These are phyloP conservation scores for Gnathonemus echidnorhynchus DNA, from an alignment of 2,113 vertebrate species.

Conservation along the genomic window DNA sequence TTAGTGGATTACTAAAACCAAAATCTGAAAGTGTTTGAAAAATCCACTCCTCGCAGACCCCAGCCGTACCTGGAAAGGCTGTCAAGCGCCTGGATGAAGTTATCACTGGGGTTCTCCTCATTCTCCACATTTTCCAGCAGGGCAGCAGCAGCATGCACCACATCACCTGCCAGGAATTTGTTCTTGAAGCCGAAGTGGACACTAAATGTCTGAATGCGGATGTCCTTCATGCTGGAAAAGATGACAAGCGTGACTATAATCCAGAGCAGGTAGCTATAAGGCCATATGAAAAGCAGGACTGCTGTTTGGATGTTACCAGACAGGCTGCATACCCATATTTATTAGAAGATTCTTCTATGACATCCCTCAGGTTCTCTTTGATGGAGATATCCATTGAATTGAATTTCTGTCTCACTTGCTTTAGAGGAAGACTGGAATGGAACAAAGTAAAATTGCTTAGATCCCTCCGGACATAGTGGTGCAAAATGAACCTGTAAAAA, in stretches of 20 bases:
- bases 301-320: background rate
- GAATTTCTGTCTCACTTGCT: constrained; percentile 93
- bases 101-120: constrained; percentile 64
- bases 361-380: constrained; percentile 89
- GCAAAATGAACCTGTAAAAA: background rate
- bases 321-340: constrained; percentile 79
- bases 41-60: background rate
- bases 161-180: constrained; percentile 86
- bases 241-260: background rate
- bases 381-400: constrained; percentile 87
- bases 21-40: background rate
- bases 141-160: constrained; percentile 79
- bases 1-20: background rate
- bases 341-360: constrained; percentile 90
- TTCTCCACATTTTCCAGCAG: constrained; percentile 83
- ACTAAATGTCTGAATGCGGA: constrained; percentile 90
- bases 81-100: constrained; percentile 90
- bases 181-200: constrained; percentile 95
- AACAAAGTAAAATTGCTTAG: background rate
- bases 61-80: constrained; percentile 81
- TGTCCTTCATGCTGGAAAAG: constrained; percentile 80
- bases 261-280: background rate
- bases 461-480: background rate
- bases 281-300: background rate
- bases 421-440: constrained; percentile 75